Evolutionary conservation across 2,113 vertebrate genomes (phyloP).

Genomic region (Elaphurus davidianus): DNA sequence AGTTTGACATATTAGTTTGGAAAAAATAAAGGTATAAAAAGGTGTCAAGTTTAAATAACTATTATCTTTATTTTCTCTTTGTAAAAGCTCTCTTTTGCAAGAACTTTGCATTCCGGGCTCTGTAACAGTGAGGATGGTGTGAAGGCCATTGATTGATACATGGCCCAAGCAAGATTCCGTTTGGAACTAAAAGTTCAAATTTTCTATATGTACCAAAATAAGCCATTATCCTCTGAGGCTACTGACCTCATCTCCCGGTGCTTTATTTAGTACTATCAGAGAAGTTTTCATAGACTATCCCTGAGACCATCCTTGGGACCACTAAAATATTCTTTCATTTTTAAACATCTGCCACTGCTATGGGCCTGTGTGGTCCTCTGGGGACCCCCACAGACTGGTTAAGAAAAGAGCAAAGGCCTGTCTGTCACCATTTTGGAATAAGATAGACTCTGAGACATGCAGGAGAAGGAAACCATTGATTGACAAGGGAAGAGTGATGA

Average conservation of each 20-base stretch:
- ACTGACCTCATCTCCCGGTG: background rate
- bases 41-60: constrained; percentile 75
- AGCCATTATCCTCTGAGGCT: background rate
- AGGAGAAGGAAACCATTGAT: background rate
- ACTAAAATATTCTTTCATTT: background rate
- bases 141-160: background rate
- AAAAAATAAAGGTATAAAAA: constrained; percentile 69
- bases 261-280: background rate
- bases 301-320: background rate
- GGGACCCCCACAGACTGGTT: background rate
- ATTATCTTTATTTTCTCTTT: constrained; percentile 47
- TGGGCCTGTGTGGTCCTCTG: fast-evolving
- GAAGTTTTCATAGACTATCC: background rate
- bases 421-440: background rate
- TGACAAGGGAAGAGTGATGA: background rate
- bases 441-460: background rate
- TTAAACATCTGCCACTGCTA: background rate
- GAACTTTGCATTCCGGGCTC: background rate
- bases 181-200: background rate
- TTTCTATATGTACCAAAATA: background rate
- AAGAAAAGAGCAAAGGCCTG: background rate
- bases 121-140: background rate
- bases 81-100: background rate
- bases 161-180: background rate
- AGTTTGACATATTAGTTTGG: constrained; percentile 76